phyloP scores from a whole-genome alignment of 2,113 vertebrate genomes.

The Neoarius graeffei region DNA sequence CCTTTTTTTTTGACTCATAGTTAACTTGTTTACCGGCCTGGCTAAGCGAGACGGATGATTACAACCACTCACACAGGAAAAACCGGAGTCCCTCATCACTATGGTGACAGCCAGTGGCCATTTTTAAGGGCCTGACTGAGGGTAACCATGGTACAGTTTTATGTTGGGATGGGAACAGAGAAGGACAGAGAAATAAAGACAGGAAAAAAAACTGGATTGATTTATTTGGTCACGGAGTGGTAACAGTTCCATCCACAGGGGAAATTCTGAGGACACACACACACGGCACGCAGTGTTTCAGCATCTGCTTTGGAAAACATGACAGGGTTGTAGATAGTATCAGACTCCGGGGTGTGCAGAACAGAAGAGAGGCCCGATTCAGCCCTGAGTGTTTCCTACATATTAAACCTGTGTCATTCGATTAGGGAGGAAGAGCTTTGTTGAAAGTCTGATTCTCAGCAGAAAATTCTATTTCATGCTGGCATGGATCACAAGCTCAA shows the following conservation, averaged over 20 bases:
- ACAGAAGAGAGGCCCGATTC: slow-evolving; percentile 35
- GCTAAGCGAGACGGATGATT: slow-evolving; percentile 44
- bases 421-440: slow-evolving; percentile 48
- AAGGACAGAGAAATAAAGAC: background rate
- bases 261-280: slow-evolving; percentile 32
- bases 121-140: slow-evolving; percentile 29
- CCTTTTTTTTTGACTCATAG: background rate
- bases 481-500: slow-evolving; percentile 5
- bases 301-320: slow-evolving; percentile 45
- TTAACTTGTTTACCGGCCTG: background rate
- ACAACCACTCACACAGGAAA: slow-evolving; percentile 36
- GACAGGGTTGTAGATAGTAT: slow-evolving; percentile 44
- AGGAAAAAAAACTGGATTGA: background rate
- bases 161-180: background rate
- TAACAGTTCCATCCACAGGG: slow-evolving; percentile 45
- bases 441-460: slow-evolving; percentile 48
- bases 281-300: slow-evolving; percentile 8
- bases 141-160: slow-evolving; percentile 16
- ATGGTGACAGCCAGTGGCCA: slow-evolving; percentile 3
- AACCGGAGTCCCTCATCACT: background rate
- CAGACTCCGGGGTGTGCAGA: slow-evolving; percentile 32
- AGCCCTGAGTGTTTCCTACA: slow-evolving; percentile 44
- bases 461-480: slow-evolving; percentile 55
- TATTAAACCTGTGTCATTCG: slow-evolving; percentile 45
- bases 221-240: slow-evolving; percentile 39